Base-by-base conservation (phyloP, 1,140 invertebrate genomes). In the Mycetomoellerius zeteki region DNA sequence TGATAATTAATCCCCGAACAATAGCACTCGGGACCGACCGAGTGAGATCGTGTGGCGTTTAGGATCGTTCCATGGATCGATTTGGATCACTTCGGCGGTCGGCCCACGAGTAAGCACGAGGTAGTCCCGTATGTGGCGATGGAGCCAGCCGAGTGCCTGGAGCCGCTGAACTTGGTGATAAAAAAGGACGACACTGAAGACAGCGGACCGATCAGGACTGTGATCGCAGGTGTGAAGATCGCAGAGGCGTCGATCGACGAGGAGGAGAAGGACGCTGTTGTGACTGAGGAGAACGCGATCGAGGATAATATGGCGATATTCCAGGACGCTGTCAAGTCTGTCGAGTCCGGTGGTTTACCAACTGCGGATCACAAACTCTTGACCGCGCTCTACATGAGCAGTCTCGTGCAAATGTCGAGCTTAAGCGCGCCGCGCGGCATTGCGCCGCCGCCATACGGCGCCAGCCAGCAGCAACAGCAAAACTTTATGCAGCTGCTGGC, bases 301-400 rank as follows among this genome's bases (percentile, higher is more conserved):
- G 86, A 88, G 60, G 87, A 90, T 30, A 85, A 90, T 27, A 95
- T 95, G 94, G 93, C 94, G 43, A 93, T 95, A 58, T 84, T 95
- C 47, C 94, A 96, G 58, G 93, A 95, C 71, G 90, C 93, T 16
- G 89, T 93, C 47, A 95, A 95, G 87, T 88, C 92, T 24, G 92
- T 92, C 24, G 94, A 95, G 80, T 93, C 95, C 21, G 94, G 94
- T 33, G 90, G 90, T 80, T 91, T 96, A 78, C 95, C 95, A 24
- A 89, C 91, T 14, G 91, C 94, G 52, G 96, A 96, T 92, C 96
- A 96, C 80, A 96, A 96, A 89, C 96, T 97, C 78, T 91, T 97
- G 21, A 96, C 96, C 5, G 96, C 96, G 2, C 94, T 96, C 91
- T 97, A 97, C 92, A 96, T 97, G 96, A 96, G 96, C 89, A 96